Base-by-base conservation (phyloP, 2,888 invertebrate species). In the Heteromurus nitidus region DNA sequence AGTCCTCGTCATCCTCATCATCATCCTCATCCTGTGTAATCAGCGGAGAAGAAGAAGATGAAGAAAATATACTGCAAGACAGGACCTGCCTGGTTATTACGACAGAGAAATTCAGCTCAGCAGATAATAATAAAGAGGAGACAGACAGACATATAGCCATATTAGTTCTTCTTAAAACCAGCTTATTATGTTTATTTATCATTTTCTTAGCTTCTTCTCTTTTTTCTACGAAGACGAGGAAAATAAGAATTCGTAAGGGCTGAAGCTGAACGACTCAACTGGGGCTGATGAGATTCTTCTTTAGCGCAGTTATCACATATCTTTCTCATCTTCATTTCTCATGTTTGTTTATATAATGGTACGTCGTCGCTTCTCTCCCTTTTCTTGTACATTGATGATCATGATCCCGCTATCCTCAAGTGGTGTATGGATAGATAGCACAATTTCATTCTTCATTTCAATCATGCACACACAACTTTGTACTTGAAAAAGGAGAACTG, bases 101-200 rank as follows among this genome's bases (percentile, higher is more conserved):
- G 22, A 20, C 18, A 36, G 30, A 36, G 36, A 22, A 55, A 55
- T 20, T 55, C 24, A 55, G 36, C 30, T 60, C 20, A 64, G 42
- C 42, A 64, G 42, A 64, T 30, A 64, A 55, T 55, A 20, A 55
- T 24, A 55, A 55, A 42, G 64, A 26, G 18, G 9, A 30, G 60
- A 18, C 60, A 64, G 64, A 22, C 18, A 64, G n/a, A 36, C 42
- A 64, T 64, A 64, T 42, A 75, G 44, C 42, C 75, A 58, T 74
- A 65, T 65, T 53, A 58, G 55, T 44, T 65, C 64, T 24, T 74
- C 53, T 26, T 62, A 50, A 65, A 74, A 74, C 65, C 74, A 74
- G 53, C 75, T 67, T 75, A 75, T 76, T 76, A 60, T 76, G 76
- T 76, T 76, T 76, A 76, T 76, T 76, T 76, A 76, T 76, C 76